Evolutionary conservation across 2,797 vertebrate species (phyloP).

Genomic region (Macroramphosus scolopax): DNA sequence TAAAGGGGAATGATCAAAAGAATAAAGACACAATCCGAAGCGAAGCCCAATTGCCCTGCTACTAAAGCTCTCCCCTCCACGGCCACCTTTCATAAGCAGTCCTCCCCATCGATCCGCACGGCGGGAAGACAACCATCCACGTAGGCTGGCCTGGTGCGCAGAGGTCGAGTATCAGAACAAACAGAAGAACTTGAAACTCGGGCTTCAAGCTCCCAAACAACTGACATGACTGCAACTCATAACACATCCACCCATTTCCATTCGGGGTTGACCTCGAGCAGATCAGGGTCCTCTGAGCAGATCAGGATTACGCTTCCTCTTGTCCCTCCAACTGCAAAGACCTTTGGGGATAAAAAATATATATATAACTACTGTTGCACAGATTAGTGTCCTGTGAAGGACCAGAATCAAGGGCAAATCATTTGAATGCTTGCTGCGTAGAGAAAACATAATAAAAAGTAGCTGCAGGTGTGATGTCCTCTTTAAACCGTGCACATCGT

Average conservation of each 20-base stretch:
- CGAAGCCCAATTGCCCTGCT: slow-evolving; percentile 23
- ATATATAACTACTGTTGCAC: slow-evolving; percentile 5
- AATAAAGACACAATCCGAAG: slow-evolving; percentile 19
- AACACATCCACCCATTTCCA: slow-evolving; percentile 24
- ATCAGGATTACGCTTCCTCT: slow-evolving; percentile 10
- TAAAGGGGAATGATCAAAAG: slow-evolving; percentile 77
- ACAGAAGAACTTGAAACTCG: slow-evolving; percentile 28
- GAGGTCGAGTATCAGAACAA: slow-evolving; percentile 29
- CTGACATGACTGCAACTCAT: too few relatives aligned
- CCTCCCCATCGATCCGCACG: neutral
- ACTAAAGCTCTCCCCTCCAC: slow-evolving; percentile 28
- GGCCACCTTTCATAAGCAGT: slow-evolving; percentile 28
- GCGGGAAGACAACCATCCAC: slow-evolving; percentile 17
- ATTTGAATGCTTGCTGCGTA: slow-evolving; percentile 31
- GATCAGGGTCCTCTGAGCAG: slow-evolving; percentile 10
- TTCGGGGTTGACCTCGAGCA: slow-evolving; percentile 23
- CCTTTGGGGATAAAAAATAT: slow-evolving; percentile 6
- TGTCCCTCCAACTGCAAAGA: slow-evolving; percentile 26
- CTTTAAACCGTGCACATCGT: slow-evolving; percentile 64
- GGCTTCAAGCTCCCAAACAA: slow-evolving; percentile 16
- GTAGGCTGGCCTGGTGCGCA: slow-evolving; percentile 34
- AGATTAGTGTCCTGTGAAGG: slow-evolving; percentile 9
- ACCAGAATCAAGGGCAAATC: slow-evolving; percentile 24
- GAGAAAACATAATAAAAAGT: slow-evolving; percentile 39
- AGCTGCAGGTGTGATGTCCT: slow-evolving; percentile 49